Percentiles rank a stretch among this genome's conserved stretches.
Evolutionary conservation across 1,140 invertebrate genomes (phyloP).

Genomic region (Tetramorium alpestre): DNA sequence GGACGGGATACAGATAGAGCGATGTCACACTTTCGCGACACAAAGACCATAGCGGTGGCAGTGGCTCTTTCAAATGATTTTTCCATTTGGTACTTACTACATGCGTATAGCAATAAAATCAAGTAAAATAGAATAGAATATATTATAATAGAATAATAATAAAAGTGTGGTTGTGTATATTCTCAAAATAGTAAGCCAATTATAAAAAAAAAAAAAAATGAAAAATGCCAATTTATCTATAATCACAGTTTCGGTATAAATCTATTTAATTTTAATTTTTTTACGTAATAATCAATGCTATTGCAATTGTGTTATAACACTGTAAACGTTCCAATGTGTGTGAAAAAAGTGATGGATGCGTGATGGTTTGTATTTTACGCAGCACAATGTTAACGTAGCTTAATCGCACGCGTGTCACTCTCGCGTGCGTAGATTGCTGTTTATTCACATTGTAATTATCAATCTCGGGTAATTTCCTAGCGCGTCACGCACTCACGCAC

Average conservation of each 20-base stretch:
- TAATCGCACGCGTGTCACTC: background rate
- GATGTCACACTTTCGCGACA: constrained; percentile 25
- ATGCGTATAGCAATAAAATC: background rate
- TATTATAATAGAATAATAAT: background rate
- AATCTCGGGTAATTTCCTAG: constrained; percentile 33
- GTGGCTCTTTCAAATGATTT: constrained; percentile 9
- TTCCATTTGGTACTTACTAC: background rate
- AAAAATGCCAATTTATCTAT: background rate
- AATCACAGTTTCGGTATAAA: background rate
- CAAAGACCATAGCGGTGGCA: constrained; percentile 17
- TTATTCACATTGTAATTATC: constrained; percentile 36
- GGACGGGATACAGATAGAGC: constrained; percentile 20
- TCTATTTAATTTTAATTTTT: background rate
- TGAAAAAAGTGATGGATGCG: background rate
- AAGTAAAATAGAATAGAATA: background rate
- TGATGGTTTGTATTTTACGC: background rate
- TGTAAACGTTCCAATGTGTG: background rate
- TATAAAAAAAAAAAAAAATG: too few relatives aligned
- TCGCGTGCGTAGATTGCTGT: background rate
- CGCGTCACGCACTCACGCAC: constrained; percentile 21
- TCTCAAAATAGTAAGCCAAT: background rate
- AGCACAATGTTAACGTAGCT: background rate
- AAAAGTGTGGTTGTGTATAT: background rate
- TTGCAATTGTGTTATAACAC: background rate
- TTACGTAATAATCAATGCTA: background rate